Conservation (phyloP, 2,797 vertebrate species). For the Onychomys leucogaster region DNA sequence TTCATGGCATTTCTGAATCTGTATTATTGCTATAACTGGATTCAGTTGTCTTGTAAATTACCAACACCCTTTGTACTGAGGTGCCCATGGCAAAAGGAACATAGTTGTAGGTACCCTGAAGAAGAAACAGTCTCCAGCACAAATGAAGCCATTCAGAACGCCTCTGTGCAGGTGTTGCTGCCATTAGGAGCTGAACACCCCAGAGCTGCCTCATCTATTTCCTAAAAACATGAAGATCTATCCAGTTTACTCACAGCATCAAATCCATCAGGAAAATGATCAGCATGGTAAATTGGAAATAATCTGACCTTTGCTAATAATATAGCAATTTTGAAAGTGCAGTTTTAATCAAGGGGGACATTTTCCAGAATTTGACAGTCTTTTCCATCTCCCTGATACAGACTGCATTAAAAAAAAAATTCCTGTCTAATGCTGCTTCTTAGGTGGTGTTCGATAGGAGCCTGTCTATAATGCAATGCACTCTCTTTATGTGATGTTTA, state of each 20-base stretch:
- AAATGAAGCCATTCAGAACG: slow-evolving; percentile 11
- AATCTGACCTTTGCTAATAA: slow-evolving; percentile 86
- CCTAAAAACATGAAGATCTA: slow-evolving; percentile 72
- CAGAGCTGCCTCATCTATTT: slow-evolving; percentile 47
- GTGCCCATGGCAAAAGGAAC: not conserved
- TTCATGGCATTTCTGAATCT: not conserved
- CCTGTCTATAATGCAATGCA: slow-evolving; percentile 90
- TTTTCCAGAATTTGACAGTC: slow-evolving; percentile 92
- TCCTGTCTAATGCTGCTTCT: slow-evolving; percentile 94
- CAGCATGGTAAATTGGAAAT: slow-evolving; percentile 57
- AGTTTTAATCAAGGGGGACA: slow-evolving; percentile 91
- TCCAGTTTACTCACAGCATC: slow-evolving; percentile 67
- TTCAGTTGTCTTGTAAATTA: not conserved
- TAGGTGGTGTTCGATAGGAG: slow-evolving; percentile 96
- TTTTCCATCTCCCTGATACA: slow-evolving; percentile 91
- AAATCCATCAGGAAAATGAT: slow-evolving; percentile 72
- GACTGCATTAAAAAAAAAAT: slow-evolving; percentile 83
- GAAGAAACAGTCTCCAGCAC: not conserved
- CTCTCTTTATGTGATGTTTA: slow-evolving; percentile 98
- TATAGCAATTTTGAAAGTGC: slow-evolving; percentile 87
- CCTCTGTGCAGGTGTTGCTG: not conserved
- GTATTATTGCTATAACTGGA: not conserved
- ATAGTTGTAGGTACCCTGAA: not conserved
- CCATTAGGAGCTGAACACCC: slow-evolving; percentile 66
- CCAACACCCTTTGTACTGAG: not conserved